Evolutionary conservation across 1,140 invertebrate species (phyloP), one percentile per base, ranked within the genome.

Genomic region (Geopemphigus sp.): DNA sequence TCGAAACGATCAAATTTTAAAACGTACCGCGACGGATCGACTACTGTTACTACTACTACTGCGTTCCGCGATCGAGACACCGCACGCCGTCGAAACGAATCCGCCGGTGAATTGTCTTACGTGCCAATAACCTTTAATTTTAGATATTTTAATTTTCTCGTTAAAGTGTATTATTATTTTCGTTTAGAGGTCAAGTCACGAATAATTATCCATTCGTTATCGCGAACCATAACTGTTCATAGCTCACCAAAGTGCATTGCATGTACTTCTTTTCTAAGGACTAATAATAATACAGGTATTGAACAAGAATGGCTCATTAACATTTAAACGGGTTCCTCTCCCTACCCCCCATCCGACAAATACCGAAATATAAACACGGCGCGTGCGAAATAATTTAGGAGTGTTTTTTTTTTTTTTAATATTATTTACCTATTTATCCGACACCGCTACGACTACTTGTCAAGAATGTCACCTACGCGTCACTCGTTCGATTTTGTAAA

Each of bases 151-250:
- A 1, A 1, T 50, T 45, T 53, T 19, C 2, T 54, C 6, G 14
- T 54, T 54, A 54, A 17, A 50, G 14, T 1, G 32, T 15, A 45
- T 66, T 66, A n/a, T 66, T 66, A 66, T 66, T 66, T 45, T 66
- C n/a, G 11, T 66, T 66, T 66, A n/a, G 32, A 66, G 63, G 63
- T 66, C 63, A 66, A 66, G n/a, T 45, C 11, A 66, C 39, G 63
- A 66, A 66, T 66, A 66, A 66, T 66, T 66, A 66, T 66, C 32
- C n/a, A n/a, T 66, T 66, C 32, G 63, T 66, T 66, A 66, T 66
- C 32, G 63, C 12, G 11, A 66, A 17, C 29, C 32, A 45, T 66
- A 66, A 66, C 63, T 66, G 32, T 66, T 66, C 63, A 66, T 66
- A 66, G 63, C 39, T 39, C 32, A 66, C 63, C 15, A 66, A 66